phyloP scores from a whole-genome alignment of 2,113 vertebrate species.

The Centropus unirufus region DNA sequence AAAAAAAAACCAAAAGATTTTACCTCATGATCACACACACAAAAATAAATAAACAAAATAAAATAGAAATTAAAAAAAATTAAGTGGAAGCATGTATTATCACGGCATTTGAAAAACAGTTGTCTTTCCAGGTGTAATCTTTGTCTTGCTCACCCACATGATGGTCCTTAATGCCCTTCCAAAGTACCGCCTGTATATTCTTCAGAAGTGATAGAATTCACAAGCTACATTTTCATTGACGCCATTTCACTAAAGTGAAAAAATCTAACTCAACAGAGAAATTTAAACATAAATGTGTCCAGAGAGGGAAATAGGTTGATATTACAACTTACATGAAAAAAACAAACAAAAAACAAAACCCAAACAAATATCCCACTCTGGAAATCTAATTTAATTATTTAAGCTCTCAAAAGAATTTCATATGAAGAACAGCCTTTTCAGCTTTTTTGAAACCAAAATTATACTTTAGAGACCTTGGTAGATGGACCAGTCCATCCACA shows the following conservation, averaged over 20 bases:
- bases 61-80: not conserved
- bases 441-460: not conserved
- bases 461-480: not conserved
- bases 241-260: not conserved
- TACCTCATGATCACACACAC: not conserved
- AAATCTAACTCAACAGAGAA: not conserved
- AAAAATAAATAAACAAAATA: not conserved
- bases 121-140: not conserved
- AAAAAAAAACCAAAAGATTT: not conserved
- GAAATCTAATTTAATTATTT: not conserved
- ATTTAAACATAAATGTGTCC: not conserved
- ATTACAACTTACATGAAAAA: not conserved
- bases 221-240: not conserved
- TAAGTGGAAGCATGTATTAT: not conserved
- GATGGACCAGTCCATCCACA: not conserved
- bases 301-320: not conserved
- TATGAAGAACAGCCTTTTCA: not conserved
- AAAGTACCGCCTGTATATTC: not conserved
- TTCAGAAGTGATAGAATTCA: not conserved
- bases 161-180: not conserved
- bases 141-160: not conserved
- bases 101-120: not conserved
- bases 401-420: not conserved
- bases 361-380: rapidly evolving
- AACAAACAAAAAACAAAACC: not conserved